Evolutionary conservation across 1,140 invertebrate genomes (phyloP).

Genomic region (Pseudomyrmex sp.): DNA sequence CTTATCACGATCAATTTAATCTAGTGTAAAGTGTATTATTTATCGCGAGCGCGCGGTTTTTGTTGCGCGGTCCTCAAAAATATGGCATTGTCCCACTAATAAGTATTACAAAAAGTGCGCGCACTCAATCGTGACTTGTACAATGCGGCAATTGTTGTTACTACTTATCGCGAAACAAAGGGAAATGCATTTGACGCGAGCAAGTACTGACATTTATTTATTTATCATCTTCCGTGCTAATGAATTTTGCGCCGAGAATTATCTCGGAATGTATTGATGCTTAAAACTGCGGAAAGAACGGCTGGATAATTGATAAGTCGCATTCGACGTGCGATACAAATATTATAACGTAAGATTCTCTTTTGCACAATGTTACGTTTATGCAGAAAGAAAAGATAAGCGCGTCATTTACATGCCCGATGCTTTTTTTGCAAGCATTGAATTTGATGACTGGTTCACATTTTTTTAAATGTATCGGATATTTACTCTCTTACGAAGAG

Average conservation of each 20-base stretch:
- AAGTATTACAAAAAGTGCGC: background rate
- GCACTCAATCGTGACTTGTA: background rate
- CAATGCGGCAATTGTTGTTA: slow-evolving; percentile 30
- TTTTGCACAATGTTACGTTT: too few species aligned
- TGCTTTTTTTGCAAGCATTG: background rate
- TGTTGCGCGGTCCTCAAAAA: slow-evolving; percentile 7
- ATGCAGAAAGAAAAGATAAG: too few species aligned
- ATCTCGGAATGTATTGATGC: slow-evolving; percentile 23
- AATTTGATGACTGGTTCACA: too few species aligned
- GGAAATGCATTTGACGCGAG: background rate
- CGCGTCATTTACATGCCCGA: too few species aligned
- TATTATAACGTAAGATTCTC: background rate
- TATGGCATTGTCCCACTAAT: background rate
- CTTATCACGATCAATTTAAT: slow-evolving; percentile 10
- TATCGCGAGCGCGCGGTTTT: background rate
- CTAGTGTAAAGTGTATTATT: background rate
- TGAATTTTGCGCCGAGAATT: slow-evolving; percentile 2
- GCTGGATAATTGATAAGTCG: slow-evolving; percentile 11
- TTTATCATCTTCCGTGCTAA: slow-evolving; percentile 38
- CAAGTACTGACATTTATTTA: slow-evolving; percentile 5
- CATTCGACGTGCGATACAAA: slow-evolving; percentile 1
- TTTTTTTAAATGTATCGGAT: slow-evolving; percentile 1
- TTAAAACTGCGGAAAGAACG: slow-evolving; percentile 33
- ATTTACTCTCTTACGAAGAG: background rate
- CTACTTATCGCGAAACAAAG: slow-evolving; percentile 7